Evolutionary conservation across 2,797 vertebrate species (phyloP), one percentile per base, ranked within the genome.

Genomic region (Cyclura pinguis): DNA sequence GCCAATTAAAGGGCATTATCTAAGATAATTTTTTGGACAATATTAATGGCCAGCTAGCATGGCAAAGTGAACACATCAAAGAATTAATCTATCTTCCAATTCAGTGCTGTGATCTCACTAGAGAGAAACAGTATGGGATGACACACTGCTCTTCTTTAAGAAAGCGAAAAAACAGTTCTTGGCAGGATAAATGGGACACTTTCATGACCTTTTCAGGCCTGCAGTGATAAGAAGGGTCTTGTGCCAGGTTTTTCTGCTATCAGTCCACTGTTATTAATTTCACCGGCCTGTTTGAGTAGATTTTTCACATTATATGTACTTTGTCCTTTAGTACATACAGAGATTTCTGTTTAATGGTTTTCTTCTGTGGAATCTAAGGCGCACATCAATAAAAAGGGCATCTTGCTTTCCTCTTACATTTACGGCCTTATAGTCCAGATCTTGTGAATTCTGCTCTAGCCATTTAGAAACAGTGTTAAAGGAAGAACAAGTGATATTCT

Each of bases 81-180:
- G 1, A 20, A 14, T 57, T 29, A 0, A 4, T 69, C 57, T 38
- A 4, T 9, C 82, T 4, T 12, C 4, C 0, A 0, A 14, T 16
- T 69, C 47, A 85, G 57, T 67, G 72, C 6, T 57, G 73, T 1
- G 5, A 6, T 82, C n/a, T 85, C 73, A 42, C 22, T 69, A 4
- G 24, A 52, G 24, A 52, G 29, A 62, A 42, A 27, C 1, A 1
- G 0, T 3, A 83, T 20, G 16, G 12, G 18, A 1, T 0, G 8
- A 0, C 69, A 72, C 27, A 18, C 0, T 4, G 55, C 3, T 3
- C 5, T 0, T 1, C 73, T 38, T 20, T 69, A 80, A 18, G 0
- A 0, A 85, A 81, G 80, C 24, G 4, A 86, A 13, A 42, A 83
- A 0, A 0, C 50, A 86, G 84, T 18, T 55, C 32, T 35, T 92